Conservation (phyloP, 2,797 vertebrate genomes). For the Anguilla megastoma region DNA sequence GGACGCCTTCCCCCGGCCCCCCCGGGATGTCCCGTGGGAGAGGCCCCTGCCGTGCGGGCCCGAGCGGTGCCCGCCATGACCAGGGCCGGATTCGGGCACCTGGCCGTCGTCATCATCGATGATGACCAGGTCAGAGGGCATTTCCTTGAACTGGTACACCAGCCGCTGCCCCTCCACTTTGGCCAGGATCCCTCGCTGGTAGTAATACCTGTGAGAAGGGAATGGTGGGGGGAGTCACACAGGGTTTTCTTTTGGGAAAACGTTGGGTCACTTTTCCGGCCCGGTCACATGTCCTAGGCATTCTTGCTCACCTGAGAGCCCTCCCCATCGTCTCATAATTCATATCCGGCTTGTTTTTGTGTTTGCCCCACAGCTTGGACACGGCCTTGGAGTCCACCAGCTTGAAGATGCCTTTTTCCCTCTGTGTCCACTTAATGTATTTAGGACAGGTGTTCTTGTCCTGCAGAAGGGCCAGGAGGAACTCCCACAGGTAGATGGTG, state of each 20-base stretch:
- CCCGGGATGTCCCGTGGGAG: constrained; percentile 57
- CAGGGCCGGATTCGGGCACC: constrained; percentile 52
- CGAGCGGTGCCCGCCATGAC: constrained; percentile 60
- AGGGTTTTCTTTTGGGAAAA: not conserved
- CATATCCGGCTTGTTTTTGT: constrained; percentile 91
- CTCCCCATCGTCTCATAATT: constrained; percentile 92
- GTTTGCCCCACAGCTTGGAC: constrained; percentile 88
- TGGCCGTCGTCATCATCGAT: constrained; percentile 79
- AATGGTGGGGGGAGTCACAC: not conserved
- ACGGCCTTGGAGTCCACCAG: constrained; percentile 89
- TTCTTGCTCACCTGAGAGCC: constrained; percentile 78
- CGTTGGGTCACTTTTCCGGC: not conserved
- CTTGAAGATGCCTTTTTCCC: constrained; percentile 90
- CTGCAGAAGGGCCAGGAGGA: constrained; percentile 86
- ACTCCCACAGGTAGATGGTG: constrained; percentile 91
- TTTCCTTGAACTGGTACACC: constrained; percentile 90
- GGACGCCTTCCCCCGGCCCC: constrained; percentile 55
- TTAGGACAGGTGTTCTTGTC: constrained; percentile 91
- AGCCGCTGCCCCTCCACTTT: constrained; percentile 89
- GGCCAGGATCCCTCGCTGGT: constrained; percentile 86
- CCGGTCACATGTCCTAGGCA: not conserved
- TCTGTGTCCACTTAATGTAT: constrained; percentile 91
- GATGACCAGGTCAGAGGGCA: constrained; percentile 84
- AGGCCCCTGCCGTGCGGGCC: constrained; percentile 42
- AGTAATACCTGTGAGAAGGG: constrained; percentile 79